phyloP scores from a whole-genome alignment of 2,888 invertebrate species.

The Daptonema setosum region DNA sequence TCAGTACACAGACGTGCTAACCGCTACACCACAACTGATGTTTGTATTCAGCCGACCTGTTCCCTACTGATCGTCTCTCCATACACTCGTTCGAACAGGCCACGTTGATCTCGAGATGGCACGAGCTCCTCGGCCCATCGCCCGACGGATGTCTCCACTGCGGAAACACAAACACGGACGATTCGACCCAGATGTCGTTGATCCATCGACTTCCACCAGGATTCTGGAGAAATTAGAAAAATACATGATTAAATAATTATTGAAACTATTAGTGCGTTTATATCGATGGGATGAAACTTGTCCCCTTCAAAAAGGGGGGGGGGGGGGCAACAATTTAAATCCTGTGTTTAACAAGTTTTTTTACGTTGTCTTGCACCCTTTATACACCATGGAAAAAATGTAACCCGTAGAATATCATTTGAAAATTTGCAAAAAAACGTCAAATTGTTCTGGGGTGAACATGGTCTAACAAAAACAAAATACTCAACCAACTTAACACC shows the following conservation, averaged over 20 bases:
- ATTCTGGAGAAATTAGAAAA: constrained; percentile 6
- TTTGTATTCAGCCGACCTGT: no score
- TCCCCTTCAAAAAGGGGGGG: no score
- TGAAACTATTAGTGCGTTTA: not conserved
- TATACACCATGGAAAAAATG: no score
- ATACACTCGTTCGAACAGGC: no score
- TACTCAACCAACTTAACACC: not conserved
- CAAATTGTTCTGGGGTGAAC: constrained; percentile 62
- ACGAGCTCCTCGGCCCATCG: not conserved
- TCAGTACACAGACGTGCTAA: no score
- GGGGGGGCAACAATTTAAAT: no score
- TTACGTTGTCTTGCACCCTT: no score
- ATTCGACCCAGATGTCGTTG: constrained; percentile 19
- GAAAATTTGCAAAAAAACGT: constrained; percentile 45
- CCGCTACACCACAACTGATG: no score
- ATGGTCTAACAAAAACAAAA: constrained; percentile 28
- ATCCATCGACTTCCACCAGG: constrained; percentile 12
- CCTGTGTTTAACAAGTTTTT: no score
- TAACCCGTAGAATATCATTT: no score
- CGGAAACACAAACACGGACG: constrained; percentile 11
- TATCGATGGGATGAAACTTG: not conserved
- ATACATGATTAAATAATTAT: not conserved
- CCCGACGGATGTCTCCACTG: constrained; percentile 5
- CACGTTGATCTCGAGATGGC: not conserved
- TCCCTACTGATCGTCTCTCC: no score